Evolutionary conservation across 1,140 invertebrate species (phyloP), one percentile per base, ranked within the genome.

Genomic region (Anagrus nilaparvatae): DNA sequence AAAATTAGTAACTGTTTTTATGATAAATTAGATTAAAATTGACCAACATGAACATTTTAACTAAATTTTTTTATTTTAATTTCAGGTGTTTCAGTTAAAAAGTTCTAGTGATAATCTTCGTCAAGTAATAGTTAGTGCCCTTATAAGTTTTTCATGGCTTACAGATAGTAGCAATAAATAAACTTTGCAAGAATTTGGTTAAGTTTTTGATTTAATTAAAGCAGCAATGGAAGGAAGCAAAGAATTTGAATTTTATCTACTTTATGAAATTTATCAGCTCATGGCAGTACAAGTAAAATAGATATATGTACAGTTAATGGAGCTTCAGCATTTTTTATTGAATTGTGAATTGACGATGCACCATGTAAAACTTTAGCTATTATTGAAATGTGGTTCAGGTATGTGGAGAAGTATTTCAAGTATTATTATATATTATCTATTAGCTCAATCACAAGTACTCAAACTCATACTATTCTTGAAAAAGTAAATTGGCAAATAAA

Each of bases 101-200:
- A 87, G 84, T 17, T 78, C 83, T 0, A 91, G 85, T 53, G 92
- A 97, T 63, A 92, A 97, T 63, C 76, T 97, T 44, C 74, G 89
- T 57, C 88, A 93, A 69, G 90, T 95, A 1, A 93, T 90, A 1
- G 92, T 92, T 1, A 91, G 87, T 57, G 91, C 97, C 10, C 59
- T 98, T 13, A 70, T 93, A 25, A 98, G 97, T 69, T 66, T 98
- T n/a, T 95, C 91, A 1, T 97, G 94, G 93, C 75, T 90, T 45
- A 92, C 93, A 3, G 92, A 97, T 61, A 78, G 80, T 24, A 81
- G 79, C 40, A 94, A 90, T 63, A 95, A 95, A 59, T 80, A 87
- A 57, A 85, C 85, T 12, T 67, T 97, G 23, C 73, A 89, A 48
- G 88, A 96, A 70, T 87, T 92, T 4, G 85, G 87, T 1, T 85